A percentile compares a stretch with the other conserved stretches of the same genome.
Conservation (phyloP, 2,113 vertebrate genomes). For the Centropus unirufus region DNA sequence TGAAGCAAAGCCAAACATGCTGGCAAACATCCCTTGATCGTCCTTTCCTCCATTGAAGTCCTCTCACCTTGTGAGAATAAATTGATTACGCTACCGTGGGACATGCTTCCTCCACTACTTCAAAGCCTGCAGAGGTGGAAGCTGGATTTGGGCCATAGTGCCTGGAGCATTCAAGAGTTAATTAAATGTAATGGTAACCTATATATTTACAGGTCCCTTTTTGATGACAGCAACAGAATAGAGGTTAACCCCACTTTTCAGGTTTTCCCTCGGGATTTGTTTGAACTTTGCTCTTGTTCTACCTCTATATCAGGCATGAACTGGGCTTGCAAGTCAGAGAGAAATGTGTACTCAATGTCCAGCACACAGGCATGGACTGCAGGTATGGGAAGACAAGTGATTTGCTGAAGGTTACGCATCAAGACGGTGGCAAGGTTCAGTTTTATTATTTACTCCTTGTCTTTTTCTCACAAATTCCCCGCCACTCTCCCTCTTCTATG, state of each 20-base stretch:
- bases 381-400: background rate
- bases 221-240: conserved; percentile 68
- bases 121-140: conserved; percentile 66
- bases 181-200: conserved; percentile 68
- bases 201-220: conserved; percentile 59
- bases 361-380: background rate
- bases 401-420: background rate
- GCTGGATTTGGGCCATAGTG: conserved; percentile 58
- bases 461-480: background rate
- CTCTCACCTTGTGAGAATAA: conserved; percentile 66
- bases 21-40: conserved; percentile 57
- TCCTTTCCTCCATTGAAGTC: conserved; percentile 60
- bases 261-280: conserved; percentile 63
- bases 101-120: conserved; percentile 57
- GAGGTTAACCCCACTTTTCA: conserved; percentile 64
- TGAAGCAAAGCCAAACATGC: conserved; percentile 44
- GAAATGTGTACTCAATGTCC: background rate
- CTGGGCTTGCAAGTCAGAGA: background rate
- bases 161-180: conserved; percentile 62
- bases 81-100: conserved; percentile 52
- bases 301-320: background rate
- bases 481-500: background rate
- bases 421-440: background rate
- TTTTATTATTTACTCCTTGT: background rate
- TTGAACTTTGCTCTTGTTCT: conserved; percentile 58